phyloP scores from a whole-genome alignment of 92 coral and sea anemone genomes.

The Virgularia gustaviana region DNA sequence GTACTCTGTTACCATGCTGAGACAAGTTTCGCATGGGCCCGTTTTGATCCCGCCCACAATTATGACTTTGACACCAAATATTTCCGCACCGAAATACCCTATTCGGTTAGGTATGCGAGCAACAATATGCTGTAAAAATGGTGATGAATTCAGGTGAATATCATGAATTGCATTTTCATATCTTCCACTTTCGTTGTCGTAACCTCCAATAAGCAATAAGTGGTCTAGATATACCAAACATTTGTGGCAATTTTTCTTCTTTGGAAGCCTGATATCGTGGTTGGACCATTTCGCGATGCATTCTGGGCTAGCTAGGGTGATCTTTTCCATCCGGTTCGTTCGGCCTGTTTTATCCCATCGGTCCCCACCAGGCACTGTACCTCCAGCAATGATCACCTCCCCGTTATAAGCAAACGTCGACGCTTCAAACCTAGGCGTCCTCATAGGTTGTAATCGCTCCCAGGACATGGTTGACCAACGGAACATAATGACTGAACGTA shows the following conservation, averaged over 20 bases:
- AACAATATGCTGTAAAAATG: too few species aligned
- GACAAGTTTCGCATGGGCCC: too few species aligned
- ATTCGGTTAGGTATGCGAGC: too few species aligned
- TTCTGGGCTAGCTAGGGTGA: background rate
- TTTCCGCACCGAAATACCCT: too few species aligned
- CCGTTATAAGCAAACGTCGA: background rate
- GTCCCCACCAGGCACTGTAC: background rate
- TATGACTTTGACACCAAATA: too few species aligned
- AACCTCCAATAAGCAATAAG: background rate
- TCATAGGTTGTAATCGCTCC: background rate
- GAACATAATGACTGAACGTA: background rate
- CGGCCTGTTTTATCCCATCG: background rate
- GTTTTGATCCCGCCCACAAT: too few species aligned
- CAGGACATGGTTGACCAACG: background rate
- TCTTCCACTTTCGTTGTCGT: background rate
- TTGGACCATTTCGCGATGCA: too few species aligned
- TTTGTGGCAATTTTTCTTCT: background rate
- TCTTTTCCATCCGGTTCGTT: background rate
- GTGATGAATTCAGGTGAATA: too few species aligned
- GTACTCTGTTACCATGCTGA: too few species aligned
- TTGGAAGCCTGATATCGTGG: background rate
- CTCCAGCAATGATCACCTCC: background rate
- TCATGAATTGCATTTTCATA: too few species aligned
- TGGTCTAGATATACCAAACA: background rate
- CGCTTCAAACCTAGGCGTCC: background rate